These are phyloP conservation scores for Stomorhina lunata DNA, from an alignment of 2,888 invertebrate species.

Conservation along the genomic window DNA sequence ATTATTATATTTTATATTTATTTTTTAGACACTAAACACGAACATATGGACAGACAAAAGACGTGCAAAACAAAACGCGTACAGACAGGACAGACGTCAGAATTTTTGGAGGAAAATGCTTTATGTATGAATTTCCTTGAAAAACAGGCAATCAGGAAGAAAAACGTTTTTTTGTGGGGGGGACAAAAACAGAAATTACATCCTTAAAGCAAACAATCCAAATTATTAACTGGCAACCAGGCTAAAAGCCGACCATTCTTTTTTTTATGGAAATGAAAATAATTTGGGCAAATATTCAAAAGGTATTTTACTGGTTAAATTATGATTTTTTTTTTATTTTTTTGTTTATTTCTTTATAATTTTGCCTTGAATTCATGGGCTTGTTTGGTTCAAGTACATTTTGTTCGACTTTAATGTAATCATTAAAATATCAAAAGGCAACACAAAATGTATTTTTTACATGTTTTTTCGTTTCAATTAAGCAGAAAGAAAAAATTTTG, in stretches of 20 bases:
- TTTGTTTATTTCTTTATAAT: not conserved
- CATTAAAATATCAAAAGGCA: not conserved
- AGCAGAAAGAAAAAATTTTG: no score
- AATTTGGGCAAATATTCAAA: slow-evolving; percentile 39
- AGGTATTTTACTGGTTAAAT: slow-evolving; percentile 12
- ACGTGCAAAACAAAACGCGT: no score
- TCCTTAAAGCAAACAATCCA: slow-evolving; percentile 9
- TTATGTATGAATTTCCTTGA: no score
- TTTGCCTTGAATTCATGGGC: not conserved
- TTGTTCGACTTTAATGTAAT: slow-evolving; percentile 23
- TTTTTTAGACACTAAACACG: no score
- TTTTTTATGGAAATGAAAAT: slow-evolving; percentile 16
- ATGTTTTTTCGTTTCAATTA: no score
- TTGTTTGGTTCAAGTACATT: not conserved
- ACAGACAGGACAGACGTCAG: no score
- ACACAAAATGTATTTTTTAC: not conserved
- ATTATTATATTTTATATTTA: no score
- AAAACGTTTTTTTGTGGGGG: not conserved
- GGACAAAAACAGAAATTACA: not conserved
- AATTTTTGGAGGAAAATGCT: no score
- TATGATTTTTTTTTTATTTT: not conserved
- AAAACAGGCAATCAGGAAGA: not conserved
- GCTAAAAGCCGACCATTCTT: not conserved
- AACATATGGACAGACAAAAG: no score
- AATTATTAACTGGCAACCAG: not conserved